Base-by-base conservation (phyloP, 2,888 invertebrate species). In the Chymomyza caudatula region DNA sequence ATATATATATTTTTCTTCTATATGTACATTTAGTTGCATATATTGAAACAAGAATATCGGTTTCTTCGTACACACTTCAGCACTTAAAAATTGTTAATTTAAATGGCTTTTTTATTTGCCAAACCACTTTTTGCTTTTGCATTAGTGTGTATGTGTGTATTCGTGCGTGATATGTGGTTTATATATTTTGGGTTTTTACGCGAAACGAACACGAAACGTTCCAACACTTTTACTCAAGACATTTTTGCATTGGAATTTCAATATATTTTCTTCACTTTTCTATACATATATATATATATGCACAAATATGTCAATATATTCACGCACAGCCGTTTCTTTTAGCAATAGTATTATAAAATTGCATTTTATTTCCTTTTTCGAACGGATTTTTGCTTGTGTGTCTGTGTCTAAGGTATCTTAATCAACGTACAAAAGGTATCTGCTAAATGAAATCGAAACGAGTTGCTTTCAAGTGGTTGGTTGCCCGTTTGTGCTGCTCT, bases 361-460 rank as follows among this genome's bases (percentile, higher is more conserved):
- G 67, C 75, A 73, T 54, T 71, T 76, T 67, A 69, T 79, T 76
- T 76, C 75, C 75, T 67, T 72, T 73, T 79, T 68, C 57, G 25
- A n/a, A 49, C n/a, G 49, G 57, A 53, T 56, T 43, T 72, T 65
- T 55, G 15, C 43, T 55, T 53, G 54, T 65, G 53, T 74, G 63
- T 73, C n/a, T n/a, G 67, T 76, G 68, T 73, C 77, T 85, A 86
- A 86, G 86, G 87, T 86, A 85, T 86, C 82, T 87, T 87, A 87
- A 85, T 84, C 86, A 78, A 85, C 86, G 87, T 86, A 79, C 86
- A 83, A 86, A 85, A 86, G 78, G 86, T 85, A 86, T 85, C 78
- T 86, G 86, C 78, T 79, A 79, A 88, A 84, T 79, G 81, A 85
- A 87, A 88, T 88, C 85, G 83, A 87, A 87, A 86, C 87, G 87